phyloP scores from a whole-genome alignment of 1,140 invertebrate genomes.

The Phthorimaea operculella region DNA sequence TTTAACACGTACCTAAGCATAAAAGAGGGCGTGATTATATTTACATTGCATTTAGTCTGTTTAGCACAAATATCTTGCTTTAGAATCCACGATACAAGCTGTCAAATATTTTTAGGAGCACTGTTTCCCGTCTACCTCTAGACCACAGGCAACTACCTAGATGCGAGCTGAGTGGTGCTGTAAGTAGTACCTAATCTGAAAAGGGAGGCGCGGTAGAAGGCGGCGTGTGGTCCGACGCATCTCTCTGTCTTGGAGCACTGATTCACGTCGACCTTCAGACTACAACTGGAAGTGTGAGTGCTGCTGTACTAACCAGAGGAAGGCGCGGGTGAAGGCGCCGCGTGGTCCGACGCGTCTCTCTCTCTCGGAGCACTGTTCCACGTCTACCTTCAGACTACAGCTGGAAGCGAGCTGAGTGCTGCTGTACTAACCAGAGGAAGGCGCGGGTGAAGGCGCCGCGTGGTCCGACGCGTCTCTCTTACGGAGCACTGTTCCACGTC shows the following conservation, averaged over 20 bases:
- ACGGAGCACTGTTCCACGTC: no score
- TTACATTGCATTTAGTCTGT: no score
- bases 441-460: not conserved
- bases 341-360: not conserved
- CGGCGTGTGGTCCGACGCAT: not conserved
- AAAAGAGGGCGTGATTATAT: no score
- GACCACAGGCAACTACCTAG: no score
- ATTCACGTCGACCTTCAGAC: constrained; percentile 66
- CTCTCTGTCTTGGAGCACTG: no score
- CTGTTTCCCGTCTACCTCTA: constrained; percentile 63
- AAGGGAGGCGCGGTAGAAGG: not conserved
- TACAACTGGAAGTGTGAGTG: constrained; percentile 48
- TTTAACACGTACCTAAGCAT: no score
- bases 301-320: not conserved
- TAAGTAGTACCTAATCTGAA: no score
- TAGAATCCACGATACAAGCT: no score
- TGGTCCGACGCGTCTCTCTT: not conserved
- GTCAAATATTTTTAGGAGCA: no score
- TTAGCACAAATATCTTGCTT: no score
- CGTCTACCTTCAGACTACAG: constrained; percentile 57
- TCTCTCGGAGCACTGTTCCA: no score
- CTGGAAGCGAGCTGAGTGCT: constrained; percentile 18
- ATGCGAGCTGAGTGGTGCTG: no score
- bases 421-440: not conserved
- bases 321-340: not conserved